These are phyloP conservation scores for Periophthalmus modestus DNA, from an alignment of 2,113 vertebrate species.

Conservation along the genomic window DNA sequence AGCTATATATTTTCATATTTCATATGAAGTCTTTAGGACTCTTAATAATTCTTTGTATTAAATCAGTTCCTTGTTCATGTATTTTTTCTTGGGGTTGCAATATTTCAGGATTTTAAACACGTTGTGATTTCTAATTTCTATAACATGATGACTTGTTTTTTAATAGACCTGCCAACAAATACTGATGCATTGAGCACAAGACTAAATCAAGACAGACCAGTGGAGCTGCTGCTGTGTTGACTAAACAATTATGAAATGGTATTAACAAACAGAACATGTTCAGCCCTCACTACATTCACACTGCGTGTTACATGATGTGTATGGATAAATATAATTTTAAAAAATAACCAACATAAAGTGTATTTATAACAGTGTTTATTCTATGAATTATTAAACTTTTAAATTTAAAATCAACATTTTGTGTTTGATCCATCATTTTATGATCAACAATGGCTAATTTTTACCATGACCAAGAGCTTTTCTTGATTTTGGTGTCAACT, in stretches of 20 bases:
- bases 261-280: not conserved
- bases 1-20: not conserved
- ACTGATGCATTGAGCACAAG: not conserved
- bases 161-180: not conserved
- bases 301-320: too few species aligned
- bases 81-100: not conserved
- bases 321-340: too few species aligned
- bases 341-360: not conserved
- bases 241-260: not conserved
- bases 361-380: not conserved
- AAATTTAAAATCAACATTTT: not conserved
- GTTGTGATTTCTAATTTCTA: too few species aligned
- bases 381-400: not conserved
- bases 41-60: not conserved
- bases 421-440: not conserved
- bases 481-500: not conserved
- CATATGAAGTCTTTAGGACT: not conserved
- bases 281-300: not conserved
- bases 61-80: not conserved
- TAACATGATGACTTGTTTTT: too few species aligned
- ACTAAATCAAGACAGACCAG: not conserved
- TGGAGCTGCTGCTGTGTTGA: not conserved
- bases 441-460: too few species aligned
- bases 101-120: not conserved
- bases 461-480: too few species aligned